phyloP scores from a whole-genome alignment of 1,140 invertebrate species.

The Leptopilina clavipes region DNA sequence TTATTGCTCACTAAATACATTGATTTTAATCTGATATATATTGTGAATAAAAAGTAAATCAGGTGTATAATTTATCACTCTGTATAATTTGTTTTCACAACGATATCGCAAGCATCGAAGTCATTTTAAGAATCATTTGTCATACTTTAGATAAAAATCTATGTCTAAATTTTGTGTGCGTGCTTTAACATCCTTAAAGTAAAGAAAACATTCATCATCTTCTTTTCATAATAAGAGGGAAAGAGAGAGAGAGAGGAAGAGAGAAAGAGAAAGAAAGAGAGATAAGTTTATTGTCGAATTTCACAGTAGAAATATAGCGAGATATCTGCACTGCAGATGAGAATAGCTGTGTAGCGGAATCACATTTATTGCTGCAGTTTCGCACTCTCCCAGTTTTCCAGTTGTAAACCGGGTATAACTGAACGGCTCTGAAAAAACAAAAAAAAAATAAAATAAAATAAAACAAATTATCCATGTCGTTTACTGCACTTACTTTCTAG shows the following conservation, averaged over 20 bases:
- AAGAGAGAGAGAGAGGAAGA: no score
- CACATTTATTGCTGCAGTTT: constrained; percentile 25
- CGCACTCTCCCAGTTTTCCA: constrained; percentile 7
- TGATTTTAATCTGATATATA: neutral
- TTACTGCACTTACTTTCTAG: no score
- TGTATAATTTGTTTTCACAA: neutral
- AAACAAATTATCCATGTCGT: neutral
- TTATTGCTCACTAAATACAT: neutral
- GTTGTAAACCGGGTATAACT: neutral
- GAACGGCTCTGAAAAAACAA: neutral
- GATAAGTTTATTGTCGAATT: neutral
- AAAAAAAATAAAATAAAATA: neutral
- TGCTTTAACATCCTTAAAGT: constrained; percentile 12
- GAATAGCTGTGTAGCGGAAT: constrained; percentile 20
- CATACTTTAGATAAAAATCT: constrained; percentile 16
- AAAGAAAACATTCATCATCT: constrained; percentile 10
- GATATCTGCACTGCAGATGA: constrained; percentile 27
- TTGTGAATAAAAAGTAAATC: neutral
- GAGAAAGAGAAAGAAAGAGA: no score
- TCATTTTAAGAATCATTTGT: constrained; percentile 13
- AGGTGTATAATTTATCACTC: neutral
- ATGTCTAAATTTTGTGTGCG: constrained; percentile 4
- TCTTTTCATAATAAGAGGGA: no score
- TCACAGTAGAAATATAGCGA: neutral
- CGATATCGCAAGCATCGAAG: constrained; percentile 13